Percentiles rank a stretch among this genome's conserved stretches.
Evolutionary conservation across 2,797 vertebrate genomes (phyloP).

Genomic region (Alcedo quadribrachys): DNA sequence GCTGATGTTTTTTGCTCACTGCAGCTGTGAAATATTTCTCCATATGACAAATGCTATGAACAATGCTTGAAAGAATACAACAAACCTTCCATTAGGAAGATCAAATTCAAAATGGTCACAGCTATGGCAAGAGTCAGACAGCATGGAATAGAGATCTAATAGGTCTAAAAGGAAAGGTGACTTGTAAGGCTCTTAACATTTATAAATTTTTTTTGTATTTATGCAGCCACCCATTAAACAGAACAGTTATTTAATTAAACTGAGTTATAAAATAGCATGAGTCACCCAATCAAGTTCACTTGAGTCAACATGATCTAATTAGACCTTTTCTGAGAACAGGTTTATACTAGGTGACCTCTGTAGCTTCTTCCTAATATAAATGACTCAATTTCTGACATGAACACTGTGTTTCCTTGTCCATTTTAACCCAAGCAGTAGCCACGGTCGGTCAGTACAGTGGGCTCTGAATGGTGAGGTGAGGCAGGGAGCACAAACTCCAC

Average conservation of each 20-base stretch:
- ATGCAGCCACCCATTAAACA: background rate
- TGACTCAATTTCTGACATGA: background rate
- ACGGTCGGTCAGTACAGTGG: rapidly evolving
- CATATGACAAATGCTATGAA: background rate
- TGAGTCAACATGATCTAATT: background rate
- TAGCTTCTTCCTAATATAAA: background rate
- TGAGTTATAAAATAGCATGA: background rate
- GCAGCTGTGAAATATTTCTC: background rate
- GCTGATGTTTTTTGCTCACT: background rate
- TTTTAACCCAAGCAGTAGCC: background rate
- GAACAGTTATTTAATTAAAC: background rate
- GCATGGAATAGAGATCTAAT: background rate
- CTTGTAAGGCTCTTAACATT: background rate
- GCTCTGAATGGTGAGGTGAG: background rate
- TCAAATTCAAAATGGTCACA: background rate
- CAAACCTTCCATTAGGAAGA: background rate
- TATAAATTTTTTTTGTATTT: background rate
- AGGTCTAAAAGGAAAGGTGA: background rate
- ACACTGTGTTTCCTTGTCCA: background rate
- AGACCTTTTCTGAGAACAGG: background rate
- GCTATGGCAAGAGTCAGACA: background rate
- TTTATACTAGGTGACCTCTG: background rate
- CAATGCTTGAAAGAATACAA: background rate
- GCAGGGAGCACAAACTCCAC: background rate
- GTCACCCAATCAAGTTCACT: background rate